Evolutionary conservation across 2,888 invertebrate species (phyloP), one percentile per base, ranked within the genome.

Genomic region (Ophraella communa): DNA sequence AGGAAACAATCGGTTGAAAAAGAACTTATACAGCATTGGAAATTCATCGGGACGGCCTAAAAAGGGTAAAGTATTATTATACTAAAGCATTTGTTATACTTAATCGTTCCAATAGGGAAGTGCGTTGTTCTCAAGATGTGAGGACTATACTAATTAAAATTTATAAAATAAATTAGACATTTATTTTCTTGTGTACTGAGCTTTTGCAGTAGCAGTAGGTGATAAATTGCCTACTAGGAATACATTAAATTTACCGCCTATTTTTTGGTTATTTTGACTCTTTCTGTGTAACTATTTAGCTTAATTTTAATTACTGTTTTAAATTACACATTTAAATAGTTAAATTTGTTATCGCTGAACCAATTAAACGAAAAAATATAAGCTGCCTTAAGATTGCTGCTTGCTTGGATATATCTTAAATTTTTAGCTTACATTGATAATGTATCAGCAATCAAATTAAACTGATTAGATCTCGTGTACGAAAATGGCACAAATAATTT

Each of bases 11-110:
- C 72, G 79, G 23, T 73, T 86, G 30, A 69, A 67, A 4, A 81
- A 83, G 3, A 71, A 78, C 21, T 72, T 86, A 5, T 84, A 86
- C 71, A 80, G 82, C 0, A 84, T 88, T 63, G 91, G 91, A 11
- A 82, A 85, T 39, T 65, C 59, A 23, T 64, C 61, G 0, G 33
- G 85, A 24, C 52, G 60, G 17, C 60, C 60, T 17, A 52, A 60
- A 30, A 60, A 49, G 20, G 18, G 60, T 60, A 44, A 60, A 52
- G 24, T 10, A 14, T 1, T 4, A 54, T n/a, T 14, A 39, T 23
- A 11, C 14, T 18, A 39, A 17, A 3, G 4, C 4, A 35, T 35
- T n/a, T n/a, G n/a, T 4, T 35, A 14, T 35, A 4, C 11, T 11
- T 11, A n/a, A n/a, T n/a, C n/a, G n/a, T n/a, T n/a, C n/a, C n/a